phyloP scores from a whole-genome alignment of 2,888 invertebrate species.

The Creontiades dilutus region DNA sequence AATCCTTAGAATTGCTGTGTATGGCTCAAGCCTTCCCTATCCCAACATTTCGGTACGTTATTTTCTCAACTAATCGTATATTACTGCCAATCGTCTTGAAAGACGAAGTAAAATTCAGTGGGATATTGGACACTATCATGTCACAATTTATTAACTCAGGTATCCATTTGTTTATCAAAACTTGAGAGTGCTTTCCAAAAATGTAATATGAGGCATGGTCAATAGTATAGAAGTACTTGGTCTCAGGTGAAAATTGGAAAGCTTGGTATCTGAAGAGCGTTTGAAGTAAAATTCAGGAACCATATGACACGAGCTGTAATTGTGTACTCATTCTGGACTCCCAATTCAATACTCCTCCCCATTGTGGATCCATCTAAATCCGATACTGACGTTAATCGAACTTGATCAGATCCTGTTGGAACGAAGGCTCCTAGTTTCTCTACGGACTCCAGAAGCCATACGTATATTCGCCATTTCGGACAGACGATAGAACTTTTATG shows the following conservation, averaged over 20 bases:
- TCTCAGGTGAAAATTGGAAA: too few relatives aligned
- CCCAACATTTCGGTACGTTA: constrained; percentile 85
- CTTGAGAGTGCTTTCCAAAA: too few relatives aligned
- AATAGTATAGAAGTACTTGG: too few relatives aligned
- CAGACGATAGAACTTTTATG: constrained; percentile 79
- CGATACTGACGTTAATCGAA: background rate
- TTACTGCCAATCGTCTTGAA: too few relatives aligned
- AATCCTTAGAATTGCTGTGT: constrained; percentile 80
- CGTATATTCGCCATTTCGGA: constrained; percentile 75
- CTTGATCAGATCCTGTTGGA: constrained; percentile 78
- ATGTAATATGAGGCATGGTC: too few relatives aligned
- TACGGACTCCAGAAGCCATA: constrained; percentile 80
- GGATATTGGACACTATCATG: too few relatives aligned
- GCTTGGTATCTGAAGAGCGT: too few relatives aligned
- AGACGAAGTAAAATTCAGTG: too few relatives aligned
- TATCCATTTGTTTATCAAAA: too few relatives aligned
- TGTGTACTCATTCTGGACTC: background rate
- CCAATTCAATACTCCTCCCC: background rate
- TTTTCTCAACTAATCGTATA: background rate
- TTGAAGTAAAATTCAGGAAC: too few relatives aligned
- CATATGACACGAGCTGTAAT: too few relatives aligned
- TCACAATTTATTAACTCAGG: too few relatives aligned
- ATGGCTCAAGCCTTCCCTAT: constrained; percentile 89
- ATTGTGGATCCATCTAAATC: background rate
- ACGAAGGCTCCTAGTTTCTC: constrained; percentile 82